Conservation (phyloP, 2,888 invertebrate genomes). For the Pimpla rufipes region DNA sequence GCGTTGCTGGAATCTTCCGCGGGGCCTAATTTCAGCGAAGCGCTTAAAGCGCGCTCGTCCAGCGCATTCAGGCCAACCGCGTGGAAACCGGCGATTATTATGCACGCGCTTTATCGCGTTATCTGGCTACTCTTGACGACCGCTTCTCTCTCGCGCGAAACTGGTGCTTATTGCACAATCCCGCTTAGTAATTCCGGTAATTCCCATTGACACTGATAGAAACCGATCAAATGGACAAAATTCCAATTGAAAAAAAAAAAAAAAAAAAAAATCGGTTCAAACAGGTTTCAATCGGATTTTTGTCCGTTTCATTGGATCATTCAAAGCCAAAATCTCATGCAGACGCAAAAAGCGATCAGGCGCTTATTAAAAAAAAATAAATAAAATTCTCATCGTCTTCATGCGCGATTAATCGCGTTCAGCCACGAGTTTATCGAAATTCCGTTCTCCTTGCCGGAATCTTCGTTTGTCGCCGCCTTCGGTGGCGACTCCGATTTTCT, state of each 20-base stretch:
- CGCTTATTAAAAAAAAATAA: too few relatives aligned
- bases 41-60: conserved; percentile 3
- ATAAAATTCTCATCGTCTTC: too few relatives aligned
- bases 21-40: background rate
- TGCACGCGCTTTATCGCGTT: background rate
- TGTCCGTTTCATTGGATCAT: too few relatives aligned
- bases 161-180: background rate
- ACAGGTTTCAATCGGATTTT: too few relatives aligned
- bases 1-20: background rate
- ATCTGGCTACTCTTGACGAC: background rate
- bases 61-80: conserved; percentile 1
- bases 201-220: too few relatives aligned
- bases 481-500: background rate
- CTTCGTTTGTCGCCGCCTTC: background rate
- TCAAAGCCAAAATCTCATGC: background rate
- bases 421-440: background rate
- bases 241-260: too few relatives aligned
- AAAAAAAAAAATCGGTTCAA: too few relatives aligned
- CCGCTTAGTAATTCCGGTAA: background rate
- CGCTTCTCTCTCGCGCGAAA: background rate
- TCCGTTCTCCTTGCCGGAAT: background rate
- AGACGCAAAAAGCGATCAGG: too few relatives aligned
- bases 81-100: background rate
- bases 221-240: too few relatives aligned
- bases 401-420: background rate